Conservation (phyloP, 2,797 vertebrate species). For the Liasis olivaceus region DNA sequence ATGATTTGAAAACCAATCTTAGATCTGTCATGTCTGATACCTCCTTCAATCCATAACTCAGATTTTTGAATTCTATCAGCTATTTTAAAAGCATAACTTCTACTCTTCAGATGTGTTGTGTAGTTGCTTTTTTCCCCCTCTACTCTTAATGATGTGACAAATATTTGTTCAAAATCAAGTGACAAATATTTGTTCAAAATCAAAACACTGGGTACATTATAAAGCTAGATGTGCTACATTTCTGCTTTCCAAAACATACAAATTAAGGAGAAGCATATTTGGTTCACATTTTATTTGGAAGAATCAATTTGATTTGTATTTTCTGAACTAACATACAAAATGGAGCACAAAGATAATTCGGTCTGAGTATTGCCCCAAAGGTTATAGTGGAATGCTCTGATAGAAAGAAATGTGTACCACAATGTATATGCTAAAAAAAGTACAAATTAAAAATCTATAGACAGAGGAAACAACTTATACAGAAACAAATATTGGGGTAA, state of each 20-base stretch:
- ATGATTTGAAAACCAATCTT: conserved; percentile 23
- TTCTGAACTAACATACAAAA: not conserved
- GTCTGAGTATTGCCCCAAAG: not conserved
- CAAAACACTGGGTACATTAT: not conserved
- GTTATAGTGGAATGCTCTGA: not conserved
- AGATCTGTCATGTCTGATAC: conserved; percentile 18
- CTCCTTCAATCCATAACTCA: conserved; percentile 33
- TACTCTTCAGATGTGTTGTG: conserved; percentile 17
- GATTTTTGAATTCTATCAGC: conserved; percentile 17
- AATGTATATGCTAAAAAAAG: not conserved
- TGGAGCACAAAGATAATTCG: not conserved
- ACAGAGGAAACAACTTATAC: not conserved
- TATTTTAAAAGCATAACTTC: not conserved
- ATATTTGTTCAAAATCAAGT: not conserved
- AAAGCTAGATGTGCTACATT: not conserved
- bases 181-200: not conserved
- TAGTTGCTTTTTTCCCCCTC: not conserved
- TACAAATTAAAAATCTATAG: not conserved
- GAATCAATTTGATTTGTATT: not conserved
- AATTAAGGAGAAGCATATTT: not conserved
- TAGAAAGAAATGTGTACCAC: not conserved
- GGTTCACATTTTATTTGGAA: not conserved
- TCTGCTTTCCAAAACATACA: not conserved
- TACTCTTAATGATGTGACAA: not conserved
- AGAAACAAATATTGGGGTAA: not conserved